These are phyloP conservation scores for Sciaenops ocellatus DNA, from an alignment of 2,797 vertebrate genomes.

Conservation along the genomic window DNA sequence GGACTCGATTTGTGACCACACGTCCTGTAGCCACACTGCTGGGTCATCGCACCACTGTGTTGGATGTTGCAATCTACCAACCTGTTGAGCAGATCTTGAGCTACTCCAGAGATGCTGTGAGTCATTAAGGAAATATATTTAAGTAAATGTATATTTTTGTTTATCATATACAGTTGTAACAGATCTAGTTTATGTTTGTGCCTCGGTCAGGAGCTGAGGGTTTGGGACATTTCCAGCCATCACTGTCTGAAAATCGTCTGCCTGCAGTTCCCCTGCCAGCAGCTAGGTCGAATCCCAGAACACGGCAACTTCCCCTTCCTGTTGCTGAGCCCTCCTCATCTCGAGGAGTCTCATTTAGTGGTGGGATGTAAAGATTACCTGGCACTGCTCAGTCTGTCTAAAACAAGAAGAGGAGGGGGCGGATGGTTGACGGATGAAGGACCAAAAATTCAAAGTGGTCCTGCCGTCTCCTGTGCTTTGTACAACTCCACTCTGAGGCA, in stretches of 20 bases:
- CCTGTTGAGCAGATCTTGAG: constrained; percentile 69
- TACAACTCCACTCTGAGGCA: constrained; percentile 74
- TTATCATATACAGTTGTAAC: neutral
- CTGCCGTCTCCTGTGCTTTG: constrained; percentile 58
- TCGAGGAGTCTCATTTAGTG: constrained; percentile 59
- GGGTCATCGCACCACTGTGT: constrained; percentile 62
- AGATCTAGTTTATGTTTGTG: neutral
- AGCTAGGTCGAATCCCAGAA: constrained; percentile 65
- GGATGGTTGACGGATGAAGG: constrained; percentile 31
- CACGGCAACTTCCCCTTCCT: constrained; percentile 79
- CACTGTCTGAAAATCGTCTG: constrained; percentile 72
- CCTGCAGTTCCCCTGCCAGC: constrained; percentile 73
- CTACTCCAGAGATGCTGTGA: constrained; percentile 77
- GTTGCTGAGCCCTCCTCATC: constrained; percentile 58
- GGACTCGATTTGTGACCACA: constrained; percentile 66
- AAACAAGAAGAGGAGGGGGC: constrained; percentile 33
- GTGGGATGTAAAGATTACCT: constrained; percentile 79
- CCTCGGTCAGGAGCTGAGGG: constrained; percentile 70
- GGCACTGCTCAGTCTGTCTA: constrained; percentile 62
- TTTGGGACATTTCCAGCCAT: constrained; percentile 80
- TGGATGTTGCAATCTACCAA: constrained; percentile 69
- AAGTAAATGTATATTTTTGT: neutral
- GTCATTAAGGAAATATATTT: constrained; percentile 25
- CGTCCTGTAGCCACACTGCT: constrained; percentile 61
- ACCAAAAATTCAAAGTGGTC: neutral